A percentile compares a stretch with the other conserved stretches of the same genome.
phyloP scores from a whole-genome alignment of 2,113 vertebrate species.

The Blennius ocellaris region DNA sequence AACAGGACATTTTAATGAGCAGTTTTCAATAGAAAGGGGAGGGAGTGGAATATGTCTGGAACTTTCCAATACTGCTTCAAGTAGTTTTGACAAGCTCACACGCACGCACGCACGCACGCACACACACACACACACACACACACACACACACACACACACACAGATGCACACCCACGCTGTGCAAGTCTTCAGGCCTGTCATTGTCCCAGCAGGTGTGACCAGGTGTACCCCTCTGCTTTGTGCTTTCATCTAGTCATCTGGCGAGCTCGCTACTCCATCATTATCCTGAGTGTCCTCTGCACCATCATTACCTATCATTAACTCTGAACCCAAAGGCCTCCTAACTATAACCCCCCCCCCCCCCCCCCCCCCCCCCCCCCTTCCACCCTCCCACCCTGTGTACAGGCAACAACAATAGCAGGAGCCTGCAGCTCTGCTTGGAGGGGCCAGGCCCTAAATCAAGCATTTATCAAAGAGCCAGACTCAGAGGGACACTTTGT shows the following conservation, averaged over 20 bases:
- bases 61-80: constrained; percentile 77
- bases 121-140: constrained; percentile 21
- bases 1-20: constrained; percentile 80
- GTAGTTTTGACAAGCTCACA: constrained; percentile 42
- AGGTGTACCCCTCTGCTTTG: constrained; percentile 75
- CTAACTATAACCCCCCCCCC: constrained; percentile 38
- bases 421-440: constrained; percentile 62
- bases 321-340: constrained; percentile 58
- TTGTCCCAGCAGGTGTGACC: constrained; percentile 83
- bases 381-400: constrained; percentile 30
- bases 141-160: constrained; percentile 31
- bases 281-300: constrained; percentile 76
- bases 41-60: constrained; percentile 71
- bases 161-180: constrained; percentile 51
- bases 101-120: constrained; percentile 20
- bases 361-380: constrained; percentile 7
- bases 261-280: constrained; percentile 73
- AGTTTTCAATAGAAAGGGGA: constrained; percentile 79
- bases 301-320: constrained; percentile 80
- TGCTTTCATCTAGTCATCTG: constrained; percentile 81
- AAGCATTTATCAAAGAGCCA: constrained; percentile 65
- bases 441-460: constrained; percentile 36
- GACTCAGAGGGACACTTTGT: constrained; percentile 42
- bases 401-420: constrained; percentile 68
- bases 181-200: constrained; percentile 76